phyloP scores from a whole-genome alignment of 2,888 invertebrate genomes.

The Scelioninae gen. 2 region DNA sequence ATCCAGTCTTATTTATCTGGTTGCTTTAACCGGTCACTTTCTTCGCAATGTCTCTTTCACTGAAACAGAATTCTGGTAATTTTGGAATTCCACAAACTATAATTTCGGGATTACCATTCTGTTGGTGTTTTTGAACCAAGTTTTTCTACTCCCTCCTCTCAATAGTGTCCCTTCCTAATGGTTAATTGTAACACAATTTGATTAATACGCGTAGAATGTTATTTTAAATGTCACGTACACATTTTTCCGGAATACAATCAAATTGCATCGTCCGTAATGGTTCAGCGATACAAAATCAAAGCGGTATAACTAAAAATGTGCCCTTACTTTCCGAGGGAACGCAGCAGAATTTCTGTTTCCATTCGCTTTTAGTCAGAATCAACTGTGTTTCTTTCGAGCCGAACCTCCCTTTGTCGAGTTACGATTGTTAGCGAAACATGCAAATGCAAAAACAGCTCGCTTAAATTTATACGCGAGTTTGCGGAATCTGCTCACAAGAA shows the following conservation, averaged over 20 bases:
- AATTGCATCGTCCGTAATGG: constrained; percentile 5
- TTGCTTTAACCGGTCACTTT: too few species aligned
- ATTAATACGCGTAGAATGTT: too few species aligned
- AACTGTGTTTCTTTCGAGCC: constrained; percentile 23
- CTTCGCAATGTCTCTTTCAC: too few species aligned
- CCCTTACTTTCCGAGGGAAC: constrained; percentile 11
- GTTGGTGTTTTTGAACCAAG: too few species aligned
- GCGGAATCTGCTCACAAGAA: constrained; percentile 47
- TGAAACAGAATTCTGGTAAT: too few species aligned
- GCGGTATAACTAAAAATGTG: not conserved
- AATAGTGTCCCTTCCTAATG: too few species aligned
- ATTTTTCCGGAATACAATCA: not conserved
- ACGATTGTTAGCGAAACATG: constrained; percentile 50
- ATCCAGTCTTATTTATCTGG: too few species aligned
- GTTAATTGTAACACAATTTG: too few species aligned
- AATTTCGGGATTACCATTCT: too few species aligned
- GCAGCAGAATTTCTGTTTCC: constrained; percentile 39
- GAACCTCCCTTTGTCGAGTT: constrained; percentile 27
- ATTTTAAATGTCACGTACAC: too few species aligned
- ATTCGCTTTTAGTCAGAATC: constrained; percentile 34
- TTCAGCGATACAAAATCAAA: constrained; percentile 10
- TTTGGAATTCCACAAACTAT: too few species aligned
- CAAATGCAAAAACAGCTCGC: constrained; percentile 51
- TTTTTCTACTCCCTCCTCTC: too few species aligned
- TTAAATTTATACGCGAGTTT: constrained; percentile 56